Evolutionary conservation across 2,113 vertebrate genomes (phyloP), one percentile per base, ranked within the genome.

Genomic region (Petroica traversi): DNA sequence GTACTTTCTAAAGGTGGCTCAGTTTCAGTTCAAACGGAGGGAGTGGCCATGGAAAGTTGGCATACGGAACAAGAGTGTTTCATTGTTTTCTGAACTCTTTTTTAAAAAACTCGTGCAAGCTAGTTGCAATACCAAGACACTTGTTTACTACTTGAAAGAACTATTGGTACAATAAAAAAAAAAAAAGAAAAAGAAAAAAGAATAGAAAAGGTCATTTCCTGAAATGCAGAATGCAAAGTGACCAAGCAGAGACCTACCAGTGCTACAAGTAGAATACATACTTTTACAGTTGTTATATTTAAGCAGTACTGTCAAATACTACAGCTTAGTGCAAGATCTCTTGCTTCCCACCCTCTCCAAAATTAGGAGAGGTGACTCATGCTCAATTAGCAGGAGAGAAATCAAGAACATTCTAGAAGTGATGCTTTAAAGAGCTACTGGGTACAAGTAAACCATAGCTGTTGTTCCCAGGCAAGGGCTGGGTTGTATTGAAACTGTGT

Each of bases 31-130:
- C 71, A 89, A 20, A 33, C 1, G 2, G 59, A 76, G 68, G 94
- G 84, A 95, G 95, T 59, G 89, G 71, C 82, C 43, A 11, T 85
- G 88, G 89, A 94, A 95, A 95, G 38, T 43, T 96, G 93, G 89
- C 94, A 52, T 73, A 36, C 8, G 3, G 40, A 82, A 59, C 46
- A 85, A 74, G 43, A 86, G 43, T 1, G 3, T 40, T 92, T 54
- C 67, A 88, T 95, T 97, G 91, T 95, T 89, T 90, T 77, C 74
- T 69, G 58, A 85, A 38, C 63, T 75, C 34, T 29, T 36, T 20
- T 10, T 7, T 29, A 68, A 73, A 36, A 28, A 34, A 12, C 7
- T 46, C 25, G 48, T 36, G 22, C 22, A 71, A 74, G 43, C 63
- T 85, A 74, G 14, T 79, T 95, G 91, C 5, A 0, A 15, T 84